phyloP scores from a whole-genome alignment of 2,797 vertebrate genomes.

The Chromis chromis region DNA sequence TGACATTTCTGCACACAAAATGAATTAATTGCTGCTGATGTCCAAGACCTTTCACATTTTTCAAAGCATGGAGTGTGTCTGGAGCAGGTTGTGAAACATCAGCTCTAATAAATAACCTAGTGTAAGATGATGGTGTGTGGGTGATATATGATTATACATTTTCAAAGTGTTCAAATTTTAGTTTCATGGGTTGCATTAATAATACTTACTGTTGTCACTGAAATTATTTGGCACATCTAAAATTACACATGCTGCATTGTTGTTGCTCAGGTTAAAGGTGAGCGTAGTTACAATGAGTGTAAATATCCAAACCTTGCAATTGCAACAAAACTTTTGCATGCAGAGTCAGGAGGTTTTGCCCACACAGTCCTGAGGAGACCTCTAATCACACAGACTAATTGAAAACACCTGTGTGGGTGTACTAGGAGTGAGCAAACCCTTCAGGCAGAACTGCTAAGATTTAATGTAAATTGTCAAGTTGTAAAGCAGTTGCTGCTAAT shows the following conservation, averaged over 20 bases:
- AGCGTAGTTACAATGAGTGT: no score
- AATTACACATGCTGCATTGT: no score
- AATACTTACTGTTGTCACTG: no score
- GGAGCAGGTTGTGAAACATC: background rate
- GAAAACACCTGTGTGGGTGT: slow-evolving; percentile 2
- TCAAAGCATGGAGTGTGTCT: background rate
- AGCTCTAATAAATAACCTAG: background rate
- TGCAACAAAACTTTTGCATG: background rate
- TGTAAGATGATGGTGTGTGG: background rate
- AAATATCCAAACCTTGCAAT: background rate
- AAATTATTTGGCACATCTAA: no score
- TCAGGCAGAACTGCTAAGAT: background rate
- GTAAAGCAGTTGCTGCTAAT: background rate
- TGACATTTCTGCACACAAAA: background rate
- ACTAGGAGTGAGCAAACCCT: background rate
- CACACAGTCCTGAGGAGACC: background rate
- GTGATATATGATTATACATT: no score
- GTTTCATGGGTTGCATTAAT: no score
- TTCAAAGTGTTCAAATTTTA: no score
- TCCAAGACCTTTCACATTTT: background rate
- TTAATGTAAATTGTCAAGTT: background rate
- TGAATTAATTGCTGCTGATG: background rate
- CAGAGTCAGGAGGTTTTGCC: background rate
- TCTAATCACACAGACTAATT: background rate
- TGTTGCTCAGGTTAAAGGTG: no score